Evolutionary conservation across 1,140 invertebrate genomes (phyloP), one percentile per base, ranked within the genome.

Genomic region (Lasioglossum albipes): DNA sequence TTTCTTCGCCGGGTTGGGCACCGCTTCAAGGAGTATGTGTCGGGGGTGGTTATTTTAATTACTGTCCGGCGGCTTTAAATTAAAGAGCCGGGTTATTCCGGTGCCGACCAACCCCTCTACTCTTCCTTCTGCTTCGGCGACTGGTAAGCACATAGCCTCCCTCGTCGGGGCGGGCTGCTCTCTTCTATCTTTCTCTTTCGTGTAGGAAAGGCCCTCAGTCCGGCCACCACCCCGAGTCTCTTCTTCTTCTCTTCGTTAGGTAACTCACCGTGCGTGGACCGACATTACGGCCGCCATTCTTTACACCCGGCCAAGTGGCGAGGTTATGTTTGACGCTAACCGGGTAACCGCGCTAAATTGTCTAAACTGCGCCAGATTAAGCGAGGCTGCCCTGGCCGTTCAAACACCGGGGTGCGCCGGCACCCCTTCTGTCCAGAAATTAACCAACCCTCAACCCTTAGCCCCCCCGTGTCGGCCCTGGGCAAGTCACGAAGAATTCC

Each of bases 31-130:
- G 88, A 90, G 90, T 91, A 90, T 91, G 89, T 90, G 90, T 90
- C 76, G 69, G 79, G 89, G 92, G 87, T 89, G 91, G 92, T 92
- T 92, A 93, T 93, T 93, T 93, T 93, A 93, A 93, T 93, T 93
- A 93, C 93, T 93, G 93, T 93, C 93, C 93, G 88, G 91, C 82
- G 85, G 87, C 88, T 91, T 91, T 91, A 90, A 93, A 93, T 93
- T 93, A 93, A 92, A 93, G 92, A 92, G 90, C 91, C 84, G 82
- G 90, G 88, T 91, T 92, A 91, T 92, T 91, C 90, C 88, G 84
- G 81, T 79, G 79, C 74, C 80, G 87, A 88, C 82, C 87, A 85
- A 77, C 81, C 84, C 73, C 82, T 84, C 85, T 86, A 72, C 65
- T 83, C 79, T 84, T 82, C 83, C 87, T 89, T 83, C 74, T 84